Evolutionary conservation across 1,140 invertebrate genomes (phyloP).

Genomic region (Calliopsis andreniformis): DNA sequence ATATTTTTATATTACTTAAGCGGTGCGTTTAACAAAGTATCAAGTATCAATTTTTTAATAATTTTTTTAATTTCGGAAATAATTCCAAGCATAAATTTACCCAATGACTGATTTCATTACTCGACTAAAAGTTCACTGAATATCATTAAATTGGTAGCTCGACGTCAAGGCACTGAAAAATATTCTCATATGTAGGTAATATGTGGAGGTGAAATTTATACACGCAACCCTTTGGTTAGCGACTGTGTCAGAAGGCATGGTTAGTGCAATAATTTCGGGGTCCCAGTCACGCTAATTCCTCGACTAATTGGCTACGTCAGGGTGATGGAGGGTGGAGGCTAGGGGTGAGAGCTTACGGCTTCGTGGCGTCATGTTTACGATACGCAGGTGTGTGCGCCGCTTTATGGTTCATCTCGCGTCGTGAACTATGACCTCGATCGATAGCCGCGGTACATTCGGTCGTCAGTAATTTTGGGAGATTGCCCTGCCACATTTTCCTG

Average conservation of each 20-base stretch:
- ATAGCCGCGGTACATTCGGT: constrained; percentile 15
- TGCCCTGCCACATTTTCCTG: background rate
- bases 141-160: background rate
- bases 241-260: constrained; percentile 1
- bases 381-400: constrained; percentile 62
- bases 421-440: constrained; percentile 44
- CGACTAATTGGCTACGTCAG: constrained; percentile 61
- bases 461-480: constrained; percentile 11
- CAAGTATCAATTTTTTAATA: no score
- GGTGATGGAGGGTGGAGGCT: background rate
- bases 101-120: no score
- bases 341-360: constrained; percentile 2
- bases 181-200: background rate
- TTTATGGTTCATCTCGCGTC: constrained; percentile 51
- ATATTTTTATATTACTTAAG: no score
- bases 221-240: constrained; percentile 15
- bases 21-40: no score
- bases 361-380: constrained; percentile 58
- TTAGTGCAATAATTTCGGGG: constrained; percentile 35
- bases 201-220: background rate
- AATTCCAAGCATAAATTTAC: no score
- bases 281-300: constrained; percentile 64
- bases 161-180: background rate
- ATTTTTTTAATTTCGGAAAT: no score
- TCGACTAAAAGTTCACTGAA: no score